Evolutionary conservation across 2,113 vertebrate genomes (phyloP).

Genomic region (Hyperoodon ampullatus): DNA sequence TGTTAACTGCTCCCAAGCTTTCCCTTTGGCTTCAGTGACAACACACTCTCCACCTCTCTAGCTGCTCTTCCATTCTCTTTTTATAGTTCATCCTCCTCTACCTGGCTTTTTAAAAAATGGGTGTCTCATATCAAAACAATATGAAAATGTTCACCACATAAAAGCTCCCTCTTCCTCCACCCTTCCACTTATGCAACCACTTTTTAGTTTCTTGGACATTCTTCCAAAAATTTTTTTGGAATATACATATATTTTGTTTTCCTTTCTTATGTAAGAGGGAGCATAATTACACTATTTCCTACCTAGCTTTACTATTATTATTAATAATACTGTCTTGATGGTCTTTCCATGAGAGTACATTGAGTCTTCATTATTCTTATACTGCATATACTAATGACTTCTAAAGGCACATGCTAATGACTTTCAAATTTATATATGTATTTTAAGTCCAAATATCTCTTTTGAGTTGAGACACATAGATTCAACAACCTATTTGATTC

Average conservation of each 20-base stretch:
- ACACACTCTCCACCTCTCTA: background rate
- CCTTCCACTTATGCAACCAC: background rate
- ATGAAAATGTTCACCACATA: background rate
- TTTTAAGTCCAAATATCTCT: background rate
- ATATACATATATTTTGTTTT: background rate
- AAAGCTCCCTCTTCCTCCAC: background rate
- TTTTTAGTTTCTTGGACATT: background rate
- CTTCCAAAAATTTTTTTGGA: background rate
- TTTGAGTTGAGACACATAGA: background rate
- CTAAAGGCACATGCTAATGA: background rate
- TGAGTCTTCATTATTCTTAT: constrained; percentile 30
- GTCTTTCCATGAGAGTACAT: background rate
- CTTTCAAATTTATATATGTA: background rate
- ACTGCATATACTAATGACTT: background rate
- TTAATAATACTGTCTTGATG: background rate
- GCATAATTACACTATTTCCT: background rate
- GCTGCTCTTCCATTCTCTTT: background rate
- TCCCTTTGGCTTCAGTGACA: background rate
- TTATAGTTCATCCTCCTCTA: background rate
- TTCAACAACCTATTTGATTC: background rate
- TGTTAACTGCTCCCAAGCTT: background rate
- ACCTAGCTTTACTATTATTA: background rate
- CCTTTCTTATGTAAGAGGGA: background rate
- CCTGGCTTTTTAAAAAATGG: background rate
- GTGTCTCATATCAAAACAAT: background rate